Base-by-base conservation (phyloP, 2,797 vertebrate genomes). In the Mormyrops attenuatus region DNA sequence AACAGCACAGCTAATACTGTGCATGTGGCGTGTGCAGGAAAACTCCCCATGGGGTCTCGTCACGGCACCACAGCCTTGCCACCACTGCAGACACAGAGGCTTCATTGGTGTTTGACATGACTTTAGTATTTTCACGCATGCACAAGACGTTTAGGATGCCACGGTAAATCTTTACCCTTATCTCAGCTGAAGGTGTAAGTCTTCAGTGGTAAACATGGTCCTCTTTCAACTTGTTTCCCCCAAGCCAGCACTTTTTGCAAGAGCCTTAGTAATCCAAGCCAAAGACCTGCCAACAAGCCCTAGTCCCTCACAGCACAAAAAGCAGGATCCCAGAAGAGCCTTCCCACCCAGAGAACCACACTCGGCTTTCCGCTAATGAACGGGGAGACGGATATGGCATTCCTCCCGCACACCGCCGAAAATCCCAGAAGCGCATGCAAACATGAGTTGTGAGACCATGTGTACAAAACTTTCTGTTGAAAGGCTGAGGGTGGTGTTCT, bases 391-490 rank as follows among this genome's bases (percentile, higher is more conserved):
- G 69, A 47, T 49, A 53, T 22, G 73, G 41, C 53, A 52, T 89
- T 66, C 89, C 47, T 69, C 20, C 66, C 26, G 52, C 55, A 30
- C 2, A 15, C 47, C 1, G 1, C 8, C 15, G 26, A 15, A 77
- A 87, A 77, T 86, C 88, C 73, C 82, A 17, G 66, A 55, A 89
- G 47, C 7, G 22, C 15, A 49, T 84, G n/a, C 30, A 30, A 44
- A 60, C 84, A 26, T 38, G 44, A 88, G 15, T 13, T 49, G 60
- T 22, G 34, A 60, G 11, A n/a, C 20, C 30, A 34, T 57, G 5
- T 77, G 63, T 88, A 44, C 41, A 85, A 92, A 93, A 85, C 52
- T 66, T 50, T 66, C 55, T 60, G 85, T 85, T 69, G 44, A 30
- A 87, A 73, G 53, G 63, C 47, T 11, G 47, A 52, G 26, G 73